phyloP scores from a whole-genome alignment of 1,140 invertebrate species.

The Cotesia vestalis region DNA sequence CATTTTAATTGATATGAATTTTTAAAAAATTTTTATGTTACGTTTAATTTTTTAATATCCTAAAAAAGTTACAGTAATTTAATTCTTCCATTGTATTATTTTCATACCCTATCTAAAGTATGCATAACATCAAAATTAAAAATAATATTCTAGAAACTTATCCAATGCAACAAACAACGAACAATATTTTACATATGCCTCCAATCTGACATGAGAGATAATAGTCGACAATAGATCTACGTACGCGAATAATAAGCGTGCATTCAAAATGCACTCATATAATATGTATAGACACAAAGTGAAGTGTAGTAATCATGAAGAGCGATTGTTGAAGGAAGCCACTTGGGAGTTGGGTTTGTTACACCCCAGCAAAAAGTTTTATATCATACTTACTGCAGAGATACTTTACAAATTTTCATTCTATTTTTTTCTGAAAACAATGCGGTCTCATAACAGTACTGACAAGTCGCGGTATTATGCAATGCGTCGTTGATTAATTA shows the following conservation, averaged over 20 bases:
- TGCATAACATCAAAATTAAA: too few relatives aligned
- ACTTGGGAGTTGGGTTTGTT: constrained; percentile 5
- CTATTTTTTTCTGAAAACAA: constrained; percentile 8
- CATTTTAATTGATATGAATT: too few relatives aligned
- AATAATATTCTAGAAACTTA: too few relatives aligned
- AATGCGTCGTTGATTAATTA: constrained; percentile 60
- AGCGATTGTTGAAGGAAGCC: background rate
- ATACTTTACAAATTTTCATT: background rate
- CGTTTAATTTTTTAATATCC: background rate
- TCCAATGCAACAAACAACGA: too few relatives aligned
- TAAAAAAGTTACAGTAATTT: too few relatives aligned
- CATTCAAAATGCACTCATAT: background rate
- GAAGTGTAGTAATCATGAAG: background rate
- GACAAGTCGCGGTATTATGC: constrained; percentile 27
- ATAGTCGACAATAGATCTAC: background rate
- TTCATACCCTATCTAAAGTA: too few relatives aligned
- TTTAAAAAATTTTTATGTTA: background rate
- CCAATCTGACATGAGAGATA: background rate
- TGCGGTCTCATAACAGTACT: background rate
- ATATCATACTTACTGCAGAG: background rate
- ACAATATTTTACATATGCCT: background rate
- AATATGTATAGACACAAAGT: background rate
- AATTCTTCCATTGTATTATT: too few relatives aligned
- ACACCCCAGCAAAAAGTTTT: too few relatives aligned
- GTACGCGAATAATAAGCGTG: background rate